Conservation (phyloP, 2,113 vertebrate genomes). For the Empidonax alnorum region DNA sequence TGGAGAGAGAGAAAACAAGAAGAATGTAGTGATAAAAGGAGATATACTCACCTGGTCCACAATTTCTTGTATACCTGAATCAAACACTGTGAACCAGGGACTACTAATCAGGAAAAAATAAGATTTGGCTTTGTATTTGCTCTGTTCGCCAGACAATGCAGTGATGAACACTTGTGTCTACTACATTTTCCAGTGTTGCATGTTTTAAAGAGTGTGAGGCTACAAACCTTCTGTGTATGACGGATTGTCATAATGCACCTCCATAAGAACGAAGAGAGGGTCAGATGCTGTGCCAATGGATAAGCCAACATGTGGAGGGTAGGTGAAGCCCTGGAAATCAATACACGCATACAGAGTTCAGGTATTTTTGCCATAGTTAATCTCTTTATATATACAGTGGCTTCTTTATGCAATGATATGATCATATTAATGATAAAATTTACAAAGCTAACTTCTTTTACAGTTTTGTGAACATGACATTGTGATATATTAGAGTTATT, state of each 20-base stretch:
- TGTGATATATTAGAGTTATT: neutral
- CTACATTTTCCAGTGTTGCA: neutral
- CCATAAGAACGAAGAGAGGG: constrained; percentile 84
- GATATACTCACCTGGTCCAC: neutral
- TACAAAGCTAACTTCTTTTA: neutral
- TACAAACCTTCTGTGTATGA: constrained; percentile 81
- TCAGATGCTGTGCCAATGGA: constrained; percentile 83
- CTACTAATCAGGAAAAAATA: neutral
- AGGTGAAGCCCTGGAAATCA: constrained; percentile 82
- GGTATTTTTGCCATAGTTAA: neutral
- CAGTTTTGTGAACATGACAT: neutral
- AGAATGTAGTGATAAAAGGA: neutral
- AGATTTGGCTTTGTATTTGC: neutral
- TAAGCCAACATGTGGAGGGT: constrained; percentile 85
- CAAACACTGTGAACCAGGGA: neutral
- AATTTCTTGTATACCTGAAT: neutral
- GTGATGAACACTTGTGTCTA: neutral
- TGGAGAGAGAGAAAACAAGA: neutral
- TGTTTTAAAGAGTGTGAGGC: neutral
- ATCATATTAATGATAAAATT: neutral
- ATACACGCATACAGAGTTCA: neutral
- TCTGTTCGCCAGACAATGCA: neutral
- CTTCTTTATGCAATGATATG: neutral
- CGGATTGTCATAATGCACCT: constrained; percentile 88
- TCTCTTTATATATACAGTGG: neutral